Evolutionary conservation across 2,888 invertebrate genomes (phyloP).

Genomic region (Drosophila formosana): DNA sequence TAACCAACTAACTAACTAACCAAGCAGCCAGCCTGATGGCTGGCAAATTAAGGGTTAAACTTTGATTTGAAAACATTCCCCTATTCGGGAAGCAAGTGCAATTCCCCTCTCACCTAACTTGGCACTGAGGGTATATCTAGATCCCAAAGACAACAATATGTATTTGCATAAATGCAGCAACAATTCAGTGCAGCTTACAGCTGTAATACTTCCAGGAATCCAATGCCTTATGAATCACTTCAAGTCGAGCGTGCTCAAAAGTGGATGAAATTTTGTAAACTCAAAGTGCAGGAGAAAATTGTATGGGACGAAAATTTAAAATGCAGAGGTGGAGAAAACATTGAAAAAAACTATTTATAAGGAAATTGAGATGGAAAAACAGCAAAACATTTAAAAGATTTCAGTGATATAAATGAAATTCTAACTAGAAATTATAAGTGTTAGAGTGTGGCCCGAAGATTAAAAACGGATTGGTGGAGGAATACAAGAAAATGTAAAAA

Average conservation of each 20-base stretch:
- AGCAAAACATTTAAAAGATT: no score
- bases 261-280: no score
- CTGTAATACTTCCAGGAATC: conserved; percentile 2
- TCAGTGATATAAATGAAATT: no score
- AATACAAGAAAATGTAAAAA: no score
- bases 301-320: no score
- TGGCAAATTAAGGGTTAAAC: conserved; percentile 53
- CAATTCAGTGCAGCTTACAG: not conserved
- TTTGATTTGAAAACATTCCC: conserved; percentile 12
- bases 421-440: no score
- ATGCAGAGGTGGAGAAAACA: no score
- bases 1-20: conserved; percentile 12
- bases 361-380: no score
- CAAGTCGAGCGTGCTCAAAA: not conserved
- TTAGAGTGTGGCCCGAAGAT: no score
- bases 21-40: conserved; percentile 2
- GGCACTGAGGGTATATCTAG: conserved; percentile 12
- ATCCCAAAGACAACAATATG: conserved; percentile 28
- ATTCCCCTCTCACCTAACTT: conserved; percentile 5
- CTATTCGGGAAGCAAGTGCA: conserved; percentile 1
- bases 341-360: no score
- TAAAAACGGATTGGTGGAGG: no score
- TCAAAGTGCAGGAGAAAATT: no score
- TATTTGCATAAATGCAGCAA: conserved; percentile 33
- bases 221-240: not conserved